Evolutionary conservation across 2,797 vertebrate genomes (phyloP).

Genomic region (Eospalax fontanierii): DNA sequence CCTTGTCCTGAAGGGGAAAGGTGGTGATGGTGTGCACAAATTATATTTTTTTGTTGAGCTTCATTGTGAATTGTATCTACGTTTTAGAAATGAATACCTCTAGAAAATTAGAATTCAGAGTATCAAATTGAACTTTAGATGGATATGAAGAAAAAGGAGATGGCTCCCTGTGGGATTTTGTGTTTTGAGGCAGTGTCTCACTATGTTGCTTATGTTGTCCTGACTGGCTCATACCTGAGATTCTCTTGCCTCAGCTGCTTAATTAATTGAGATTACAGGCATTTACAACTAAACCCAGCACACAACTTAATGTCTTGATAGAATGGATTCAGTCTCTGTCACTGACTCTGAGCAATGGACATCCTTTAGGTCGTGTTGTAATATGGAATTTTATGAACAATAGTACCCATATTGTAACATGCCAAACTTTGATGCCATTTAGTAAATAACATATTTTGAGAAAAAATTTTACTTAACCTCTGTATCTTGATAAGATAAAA

Average conservation of each 20-base stretch:
- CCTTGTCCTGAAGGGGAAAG: no score
- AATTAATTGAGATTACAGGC: background rate
- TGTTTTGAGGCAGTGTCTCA: background rate
- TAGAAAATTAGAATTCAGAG: slow-evolving; percentile 34
- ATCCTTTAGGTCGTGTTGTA: background rate
- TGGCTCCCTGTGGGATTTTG: background rate
- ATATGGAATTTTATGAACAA: background rate
- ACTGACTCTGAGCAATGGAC: background rate
- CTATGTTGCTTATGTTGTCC: background rate
- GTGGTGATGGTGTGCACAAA: no score
- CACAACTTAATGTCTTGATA: background rate
- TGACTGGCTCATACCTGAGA: background rate
- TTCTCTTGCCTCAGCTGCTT: background rate
- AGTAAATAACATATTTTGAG: background rate
- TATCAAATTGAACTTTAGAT: background rate
- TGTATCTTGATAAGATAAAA: background rate
- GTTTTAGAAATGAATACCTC: background rate
- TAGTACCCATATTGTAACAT: background rate
- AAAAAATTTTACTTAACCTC: slow-evolving; percentile 6
- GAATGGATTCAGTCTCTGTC: background rate
- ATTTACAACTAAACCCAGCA: background rate
- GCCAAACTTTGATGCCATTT: background rate
- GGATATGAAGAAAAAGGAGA: slow-evolving; percentile 8
- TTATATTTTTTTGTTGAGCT: background rate
- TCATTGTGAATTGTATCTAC: background rate